These are phyloP conservation scores for Daboia siamensis DNA, from an alignment of 2,113 vertebrate genomes.

Conservation along the genomic window DNA sequence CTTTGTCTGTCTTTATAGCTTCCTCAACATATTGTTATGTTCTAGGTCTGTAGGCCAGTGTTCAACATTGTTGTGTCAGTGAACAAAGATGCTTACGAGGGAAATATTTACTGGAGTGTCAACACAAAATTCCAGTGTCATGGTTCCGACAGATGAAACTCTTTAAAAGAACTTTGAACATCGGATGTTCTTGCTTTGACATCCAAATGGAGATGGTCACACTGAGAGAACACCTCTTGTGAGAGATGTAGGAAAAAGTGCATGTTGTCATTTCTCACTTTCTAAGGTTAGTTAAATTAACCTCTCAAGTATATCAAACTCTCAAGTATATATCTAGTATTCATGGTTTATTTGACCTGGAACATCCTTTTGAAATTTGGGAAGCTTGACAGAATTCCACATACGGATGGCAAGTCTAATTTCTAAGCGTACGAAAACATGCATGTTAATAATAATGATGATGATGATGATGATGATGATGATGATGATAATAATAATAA, in stretches of 20 bases:
- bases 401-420: constrained; percentile 22
- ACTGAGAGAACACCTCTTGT: background rate
- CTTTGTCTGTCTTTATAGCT: background rate
- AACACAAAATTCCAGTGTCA: background rate
- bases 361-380: background rate
- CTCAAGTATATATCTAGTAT: background rate
- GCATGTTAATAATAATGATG: background rate
- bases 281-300: background rate
- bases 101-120: background rate
- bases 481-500: no score
- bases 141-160: no score
- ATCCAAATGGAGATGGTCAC: background rate
- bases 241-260: background rate
- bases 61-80: background rate
- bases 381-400: constrained; percentile 41
- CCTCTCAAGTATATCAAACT: background rate
- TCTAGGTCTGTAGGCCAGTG: background rate
- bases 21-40: background rate
- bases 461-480: no score
- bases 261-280: background rate
- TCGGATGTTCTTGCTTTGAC: no score
- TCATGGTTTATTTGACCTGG: background rate
- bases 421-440: constrained; percentile 44
- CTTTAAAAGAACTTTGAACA: no score
- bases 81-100: background rate